These are phyloP conservation scores for Leptodactylus fuscus DNA, from an alignment of 2,113 vertebrate genomes.

Conservation along the genomic window DNA sequence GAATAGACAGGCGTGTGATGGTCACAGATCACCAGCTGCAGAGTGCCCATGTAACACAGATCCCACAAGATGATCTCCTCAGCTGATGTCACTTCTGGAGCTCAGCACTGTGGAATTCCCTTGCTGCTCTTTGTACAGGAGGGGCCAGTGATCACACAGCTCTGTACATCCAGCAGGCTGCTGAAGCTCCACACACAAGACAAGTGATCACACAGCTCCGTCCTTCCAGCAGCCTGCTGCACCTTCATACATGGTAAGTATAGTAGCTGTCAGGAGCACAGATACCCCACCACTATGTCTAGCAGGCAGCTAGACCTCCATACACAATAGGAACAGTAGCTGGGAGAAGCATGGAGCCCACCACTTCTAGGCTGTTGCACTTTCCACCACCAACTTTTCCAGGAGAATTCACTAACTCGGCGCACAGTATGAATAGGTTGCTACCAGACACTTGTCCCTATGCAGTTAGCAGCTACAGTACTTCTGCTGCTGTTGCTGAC, in stretches of 20 bases:
- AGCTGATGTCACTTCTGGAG: conserved; percentile 51
- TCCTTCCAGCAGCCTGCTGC: neutral
- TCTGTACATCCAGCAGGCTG: neutral
- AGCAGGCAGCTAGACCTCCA: neutral
- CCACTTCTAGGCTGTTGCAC: conserved; percentile 20
- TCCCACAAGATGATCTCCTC: conserved; percentile 26
- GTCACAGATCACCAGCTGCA: conserved; percentile 27
- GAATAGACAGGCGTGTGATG: conserved; percentile 7
- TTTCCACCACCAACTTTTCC: conserved; percentile 33
- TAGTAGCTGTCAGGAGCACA: neutral
- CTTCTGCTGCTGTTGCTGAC: conserved; percentile 52
- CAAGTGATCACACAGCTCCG: conserved; percentile 18
- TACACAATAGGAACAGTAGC: neutral
- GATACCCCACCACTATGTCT: neutral
- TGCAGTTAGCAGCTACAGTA: neutral
- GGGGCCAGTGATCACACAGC: conserved; percentile 26
- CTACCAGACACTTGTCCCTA: neutral
- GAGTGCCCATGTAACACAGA: conserved; percentile 8
- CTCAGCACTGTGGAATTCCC: conserved; percentile 47
- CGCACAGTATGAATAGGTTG: neutral
- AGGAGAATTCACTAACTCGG: neutral
- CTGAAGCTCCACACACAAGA: neutral
- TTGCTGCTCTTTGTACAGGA: conserved; percentile 51
- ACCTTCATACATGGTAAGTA: neutral
- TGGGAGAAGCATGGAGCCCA: neutral